Percentiles rank a stretch among this genome's conserved stretches.
Conservation (phyloP, 2,888 invertebrate genomes). For the Girardia tigrina region DNA sequence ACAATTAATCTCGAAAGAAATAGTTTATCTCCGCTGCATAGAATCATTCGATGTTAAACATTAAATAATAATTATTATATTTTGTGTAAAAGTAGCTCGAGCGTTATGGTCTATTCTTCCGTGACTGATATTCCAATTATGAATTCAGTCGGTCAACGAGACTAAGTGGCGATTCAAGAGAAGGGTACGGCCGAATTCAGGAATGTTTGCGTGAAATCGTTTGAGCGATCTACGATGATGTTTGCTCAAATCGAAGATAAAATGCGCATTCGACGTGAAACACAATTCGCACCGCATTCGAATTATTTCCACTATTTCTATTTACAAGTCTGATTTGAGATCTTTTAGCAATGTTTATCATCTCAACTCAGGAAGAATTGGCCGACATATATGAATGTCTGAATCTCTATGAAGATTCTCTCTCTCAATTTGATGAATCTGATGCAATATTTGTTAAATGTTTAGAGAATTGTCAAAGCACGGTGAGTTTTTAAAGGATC, state of each 20-base stretch:
- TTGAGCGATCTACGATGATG: background rate
- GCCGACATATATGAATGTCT: slow-evolving; percentile 1
- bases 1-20: too few species aligned
- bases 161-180: background rate
- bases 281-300: background rate
- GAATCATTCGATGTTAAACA: too few species aligned
- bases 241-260: slow-evolving; percentile 10
- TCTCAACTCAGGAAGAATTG: background rate
- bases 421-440: background rate
- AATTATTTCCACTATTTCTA: background rate
- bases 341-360: background rate
- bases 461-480: background rate
- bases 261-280: slow-evolving; percentile 9
- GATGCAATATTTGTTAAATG: background rate
- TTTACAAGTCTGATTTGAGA: background rate
- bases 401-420: background rate
- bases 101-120: too few species aligned
- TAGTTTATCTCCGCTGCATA: too few species aligned
- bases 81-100: too few species aligned
- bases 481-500: too few species aligned
- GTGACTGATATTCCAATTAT: too few species aligned
- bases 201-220: background rate
- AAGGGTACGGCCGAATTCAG: background rate
- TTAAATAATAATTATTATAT: too few species aligned
- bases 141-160: background rate